Base-by-base conservation (phyloP, 2,888 invertebrate genomes). In the Arrhopalites spinosus region DNA sequence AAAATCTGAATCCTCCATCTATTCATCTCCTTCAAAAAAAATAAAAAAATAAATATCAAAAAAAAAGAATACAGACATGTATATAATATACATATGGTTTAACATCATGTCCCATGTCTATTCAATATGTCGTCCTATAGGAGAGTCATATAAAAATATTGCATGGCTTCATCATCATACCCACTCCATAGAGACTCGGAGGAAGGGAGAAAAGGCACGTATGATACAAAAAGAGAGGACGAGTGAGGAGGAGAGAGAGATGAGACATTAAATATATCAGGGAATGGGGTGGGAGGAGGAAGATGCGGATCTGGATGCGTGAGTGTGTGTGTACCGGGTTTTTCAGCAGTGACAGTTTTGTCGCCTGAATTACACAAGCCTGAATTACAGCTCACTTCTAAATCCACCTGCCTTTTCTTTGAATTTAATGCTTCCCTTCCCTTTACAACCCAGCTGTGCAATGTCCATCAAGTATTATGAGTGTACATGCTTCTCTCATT, bases 401-500 rank as follows among this genome's bases (percentile, higher is more conserved):
- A 78, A 79, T 80, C 80, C 80, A 80, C 80, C 80, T 80, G 80
- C 78, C 79, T 79, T 77, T 36, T 74, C 59, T 64, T n/a, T 56
- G 74, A 77, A 78, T 80, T 78, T 80, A 78, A 77, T 78, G 78
- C 74, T 78, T 80, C 75, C 76, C 77, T 68, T 72, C 76, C 77
- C 78, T 73, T 74, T 72, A 36, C 69, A 72, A 59, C 75, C 56
- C 81, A 80, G 81, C 81, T 81, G 81, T 78, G 78, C 56, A 71
- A 64, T 78, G 77, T 81, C 78, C 79, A 81, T 81, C 81, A 81
- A 77, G 71, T 43, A 36, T 23, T n/a, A n/a, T 3, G 36, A 36
- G 3, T 23, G 67, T 71, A 11, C 45, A 47, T 23, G n/a, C 53
- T 53, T 23, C 23, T 53, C 53, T 53, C 17, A n/a, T 3, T 53